Percentiles rank a stretch among this genome's conserved stretches.
Evolutionary conservation across 2,888 invertebrate genomes (phyloP).

Genomic region (Aleiodes alternator): DNA sequence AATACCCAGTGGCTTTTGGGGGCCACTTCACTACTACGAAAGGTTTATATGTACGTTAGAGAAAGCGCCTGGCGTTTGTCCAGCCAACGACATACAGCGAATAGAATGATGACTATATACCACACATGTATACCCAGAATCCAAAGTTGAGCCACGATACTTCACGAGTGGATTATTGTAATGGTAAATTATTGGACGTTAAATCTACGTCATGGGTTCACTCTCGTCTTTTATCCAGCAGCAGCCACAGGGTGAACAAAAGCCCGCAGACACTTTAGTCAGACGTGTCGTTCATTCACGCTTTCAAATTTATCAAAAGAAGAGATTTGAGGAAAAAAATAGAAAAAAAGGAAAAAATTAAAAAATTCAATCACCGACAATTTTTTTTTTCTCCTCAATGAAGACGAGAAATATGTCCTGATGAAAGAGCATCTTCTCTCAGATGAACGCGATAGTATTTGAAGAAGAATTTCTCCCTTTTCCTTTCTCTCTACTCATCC

Average conservation of each 20-base stretch:
- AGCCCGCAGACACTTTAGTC: conserved; percentile 25
- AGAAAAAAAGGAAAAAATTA: too few relatives aligned
- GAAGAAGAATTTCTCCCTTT: too few relatives aligned
- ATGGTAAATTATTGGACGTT: conserved; percentile 49
- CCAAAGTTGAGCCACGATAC: conserved; percentile 46
- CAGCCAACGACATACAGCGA: not conserved
- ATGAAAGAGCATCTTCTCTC: not conserved
- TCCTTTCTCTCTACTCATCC: too few relatives aligned
- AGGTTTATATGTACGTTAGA: conserved; percentile 17
- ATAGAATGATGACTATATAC: conserved; percentile 2
- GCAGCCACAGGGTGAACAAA: conserved; percentile 3
- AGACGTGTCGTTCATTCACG: conserved; percentile 27
- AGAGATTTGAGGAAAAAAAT: not conserved
- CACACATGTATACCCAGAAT: not conserved
- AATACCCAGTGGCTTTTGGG: not conserved
- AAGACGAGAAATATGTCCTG: not conserved
- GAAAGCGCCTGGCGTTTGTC: conserved; percentile 33
- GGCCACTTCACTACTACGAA: not conserved
- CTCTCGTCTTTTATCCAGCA: conserved; percentile 21
- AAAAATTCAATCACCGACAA: not conserved
- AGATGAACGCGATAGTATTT: too few relatives aligned
- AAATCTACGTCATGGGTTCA: conserved; percentile 25
- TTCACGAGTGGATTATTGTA: conserved; percentile 53
- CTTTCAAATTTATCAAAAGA: not conserved
- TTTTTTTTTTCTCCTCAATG: not conserved